Evolutionary conservation across 2,888 invertebrate genomes (phyloP), one percentile per base, ranked within the genome.

Genomic region (Archips crataeganus): DNA sequence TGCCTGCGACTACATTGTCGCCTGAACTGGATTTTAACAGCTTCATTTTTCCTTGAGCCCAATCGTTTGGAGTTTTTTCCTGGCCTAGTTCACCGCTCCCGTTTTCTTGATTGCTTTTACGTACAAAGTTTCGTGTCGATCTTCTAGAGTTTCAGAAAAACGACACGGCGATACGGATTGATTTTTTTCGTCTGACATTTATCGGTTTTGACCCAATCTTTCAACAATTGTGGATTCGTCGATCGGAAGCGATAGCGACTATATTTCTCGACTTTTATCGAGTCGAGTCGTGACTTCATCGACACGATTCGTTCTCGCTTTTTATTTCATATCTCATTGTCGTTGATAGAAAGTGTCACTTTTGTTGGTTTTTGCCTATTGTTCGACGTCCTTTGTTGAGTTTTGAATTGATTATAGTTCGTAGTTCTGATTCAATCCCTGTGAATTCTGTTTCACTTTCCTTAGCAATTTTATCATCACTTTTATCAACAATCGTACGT

Each of bases 311-410:
- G 86, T 87, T 88, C 86, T 86, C 82, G 81, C 80, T 82, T 90
- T 90, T 90, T 88, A 85, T 83, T 87, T 82, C 82, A 87, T 84
- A 81, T 80, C 78, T 77, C 77, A 79, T 80, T 81, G 83, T 81
- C 77, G 79, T 78, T 79, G 79, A 79, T 87, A 89, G 91, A 91
- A 92, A 91, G 92, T 86, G 85, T 85, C 83, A 83, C 79, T 84
- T 85, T 83, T 86, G 85, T 87, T 84, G 83, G 85, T 85, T 86
- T 85, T 88, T 80, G 82, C 84, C 85, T 70, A 74, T 74, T 70
- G 74, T 71, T 67, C 70, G 66, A 39, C 47, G 23, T 66, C 66
- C 74, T 75, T 73, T 73, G 73, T 73, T 73, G 59, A 49, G 63
- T 42, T 64, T 73, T 73, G 68, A 63, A 73, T 73, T 68, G 49